phyloP scores from a whole-genome alignment of 2,888 invertebrate species.

The Leptopilina myrica region DNA sequence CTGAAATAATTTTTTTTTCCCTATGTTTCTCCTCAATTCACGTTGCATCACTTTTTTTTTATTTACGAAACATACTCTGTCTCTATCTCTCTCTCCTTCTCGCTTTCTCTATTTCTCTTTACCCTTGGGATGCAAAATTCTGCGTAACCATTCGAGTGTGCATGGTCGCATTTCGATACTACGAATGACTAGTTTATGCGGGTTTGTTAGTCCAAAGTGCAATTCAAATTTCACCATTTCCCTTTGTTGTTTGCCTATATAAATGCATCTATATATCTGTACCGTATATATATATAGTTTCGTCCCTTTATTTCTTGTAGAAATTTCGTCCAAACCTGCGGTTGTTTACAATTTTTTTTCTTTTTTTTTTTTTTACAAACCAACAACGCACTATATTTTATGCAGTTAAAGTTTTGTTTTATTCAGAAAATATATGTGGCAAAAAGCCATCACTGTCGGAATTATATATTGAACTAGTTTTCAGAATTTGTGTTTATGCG shows the following conservation, averaged over 20 bases:
- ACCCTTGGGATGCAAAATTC: constrained; percentile 21
- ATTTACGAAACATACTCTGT: constrained; percentile 6
- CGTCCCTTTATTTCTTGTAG: background rate
- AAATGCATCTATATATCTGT: background rate
- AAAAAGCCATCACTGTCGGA: constrained; percentile 11
- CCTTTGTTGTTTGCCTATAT: constrained; percentile 15
- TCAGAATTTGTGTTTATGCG: background rate
- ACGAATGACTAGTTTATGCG: constrained; percentile 37
- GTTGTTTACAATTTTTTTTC: background rate
- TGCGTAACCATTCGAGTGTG: constrained; percentile 15
- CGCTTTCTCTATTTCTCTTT: background rate
- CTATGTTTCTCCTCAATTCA: background rate
- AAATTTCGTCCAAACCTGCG: background rate
- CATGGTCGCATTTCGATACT: constrained; percentile 8
- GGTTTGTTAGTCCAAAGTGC: constrained; percentile 29
- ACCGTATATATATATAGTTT: background rate
- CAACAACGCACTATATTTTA: background rate
- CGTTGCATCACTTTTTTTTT: background rate
- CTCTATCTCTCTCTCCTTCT: too few species aligned
- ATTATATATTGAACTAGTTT: constrained; percentile 11
- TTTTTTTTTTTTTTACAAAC: background rate
- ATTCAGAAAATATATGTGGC: background rate
- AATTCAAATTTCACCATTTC: constrained; percentile 32
- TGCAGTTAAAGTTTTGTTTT: background rate
- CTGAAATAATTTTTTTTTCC: constrained; percentile 32